Conservation (phyloP, 2,888 invertebrate genomes). For the Lithophane leautieri region DNA sequence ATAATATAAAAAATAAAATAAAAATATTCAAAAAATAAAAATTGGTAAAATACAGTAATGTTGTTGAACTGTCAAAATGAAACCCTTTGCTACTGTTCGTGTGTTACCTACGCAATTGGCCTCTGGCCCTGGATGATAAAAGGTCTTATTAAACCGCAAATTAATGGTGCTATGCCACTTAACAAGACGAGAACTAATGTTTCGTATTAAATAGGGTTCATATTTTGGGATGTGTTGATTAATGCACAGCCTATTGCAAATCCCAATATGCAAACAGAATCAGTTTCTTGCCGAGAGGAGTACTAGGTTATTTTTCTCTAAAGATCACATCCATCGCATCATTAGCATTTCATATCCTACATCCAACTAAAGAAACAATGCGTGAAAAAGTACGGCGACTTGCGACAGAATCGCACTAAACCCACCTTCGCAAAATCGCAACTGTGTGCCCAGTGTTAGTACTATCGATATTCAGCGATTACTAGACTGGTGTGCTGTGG, state of each 20-base stretch:
- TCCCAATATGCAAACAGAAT: not conserved
- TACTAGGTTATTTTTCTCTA: not conserved
- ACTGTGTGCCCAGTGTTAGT: conserved; percentile 8
- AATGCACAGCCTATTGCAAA: not conserved
- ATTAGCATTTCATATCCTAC: not conserved
- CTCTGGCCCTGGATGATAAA: not conserved
- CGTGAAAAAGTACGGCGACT: not conserved
- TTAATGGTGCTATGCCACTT: no score
- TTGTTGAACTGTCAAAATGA: no score
- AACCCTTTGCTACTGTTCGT: no score
- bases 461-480: conserved; percentile 63
- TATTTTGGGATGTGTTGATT: no score
- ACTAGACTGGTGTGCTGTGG: conserved; percentile 43
- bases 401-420: not conserved
- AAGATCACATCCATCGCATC: not conserved
- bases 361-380: not conserved
- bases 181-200: not conserved
- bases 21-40: no score
- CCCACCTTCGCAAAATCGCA: conserved; percentile 21
- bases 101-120: no score
- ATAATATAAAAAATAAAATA: no score
- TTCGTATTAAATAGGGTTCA: no score
- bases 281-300: rapidly evolving
- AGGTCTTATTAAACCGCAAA: not conserved
- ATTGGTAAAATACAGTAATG: no score